Evolutionary conservation across 1,140 invertebrate species (phyloP).

Genomic region (Conus betulinus): DNA sequence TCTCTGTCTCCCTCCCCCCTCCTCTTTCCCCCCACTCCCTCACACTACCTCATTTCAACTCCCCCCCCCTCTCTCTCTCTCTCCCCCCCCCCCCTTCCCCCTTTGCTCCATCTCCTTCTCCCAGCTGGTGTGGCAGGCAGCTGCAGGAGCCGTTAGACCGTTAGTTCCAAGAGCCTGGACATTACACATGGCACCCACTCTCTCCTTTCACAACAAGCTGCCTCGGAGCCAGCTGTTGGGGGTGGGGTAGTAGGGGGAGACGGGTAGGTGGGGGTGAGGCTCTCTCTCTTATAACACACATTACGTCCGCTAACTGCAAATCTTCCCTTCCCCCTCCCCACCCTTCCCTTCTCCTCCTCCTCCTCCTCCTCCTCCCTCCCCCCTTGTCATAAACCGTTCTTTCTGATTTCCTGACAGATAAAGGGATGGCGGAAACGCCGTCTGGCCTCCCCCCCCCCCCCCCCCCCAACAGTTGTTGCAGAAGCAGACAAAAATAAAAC

Average conservation of each 20-base stretch:
- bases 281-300: not conserved
- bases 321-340: not conserved
- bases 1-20: too few relatives aligned
- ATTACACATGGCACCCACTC: not conserved
- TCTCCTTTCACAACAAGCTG: not conserved
- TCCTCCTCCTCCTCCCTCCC: not conserved
- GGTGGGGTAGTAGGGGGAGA: too few relatives aligned
- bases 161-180: not conserved
- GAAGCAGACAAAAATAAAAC: not conserved
- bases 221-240: not conserved
- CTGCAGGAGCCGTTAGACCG: not conserved
- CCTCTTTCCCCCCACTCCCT: too few relatives aligned
- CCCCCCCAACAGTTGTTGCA: too few relatives aligned
- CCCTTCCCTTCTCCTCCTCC: not conserved
- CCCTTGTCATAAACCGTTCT: not conserved
- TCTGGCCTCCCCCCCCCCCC: too few relatives aligned
- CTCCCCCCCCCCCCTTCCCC: too few relatives aligned
- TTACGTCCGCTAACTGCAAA: constrained; percentile 12
- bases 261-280: too few relatives aligned
- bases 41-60: too few relatives aligned
- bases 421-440: not conserved
- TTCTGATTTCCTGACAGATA: constrained; percentile 1
- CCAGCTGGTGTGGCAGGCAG: not conserved
- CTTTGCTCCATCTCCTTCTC: too few relatives aligned
- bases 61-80: not conserved